Conservation (phyloP, 2,113 vertebrate genomes). For the Aegithalos caudatus region DNA sequence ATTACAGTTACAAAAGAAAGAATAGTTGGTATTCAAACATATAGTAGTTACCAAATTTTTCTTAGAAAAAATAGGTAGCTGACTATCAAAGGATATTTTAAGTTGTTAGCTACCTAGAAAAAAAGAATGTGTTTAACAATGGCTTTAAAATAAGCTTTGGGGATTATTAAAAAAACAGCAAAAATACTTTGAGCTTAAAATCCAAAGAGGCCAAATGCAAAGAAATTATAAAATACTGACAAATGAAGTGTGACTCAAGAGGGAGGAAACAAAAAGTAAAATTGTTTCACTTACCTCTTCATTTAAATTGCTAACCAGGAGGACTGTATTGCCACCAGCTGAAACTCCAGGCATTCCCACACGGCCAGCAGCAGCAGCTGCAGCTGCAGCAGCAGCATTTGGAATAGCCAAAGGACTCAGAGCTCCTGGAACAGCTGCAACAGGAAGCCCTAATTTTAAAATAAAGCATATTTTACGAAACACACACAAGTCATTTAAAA, state of each 20-base stretch:
- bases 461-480: conserved; percentile 85
- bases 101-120: conserved; percentile 54
- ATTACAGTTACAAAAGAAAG: conserved; percentile 66
- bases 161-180: conserved; percentile 45
- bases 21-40: conserved; percentile 59
- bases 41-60: conserved; percentile 69
- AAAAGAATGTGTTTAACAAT: conserved; percentile 60
- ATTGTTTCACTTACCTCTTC: conserved; percentile 91
- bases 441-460: conserved; percentile 84
- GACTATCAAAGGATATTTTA: conserved; percentile 44
- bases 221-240: conserved; percentile 68
- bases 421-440: conserved; percentile 89
- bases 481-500: conserved; percentile 74
- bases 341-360: conserved; percentile 91
- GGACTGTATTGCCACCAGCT: conserved; percentile 85
- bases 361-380: conserved; percentile 92
- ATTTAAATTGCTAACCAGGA: conserved; percentile 97
- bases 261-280: background rate
- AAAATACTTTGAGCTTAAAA: conserved; percentile 65
- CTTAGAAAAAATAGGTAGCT: conserved; percentile 71
- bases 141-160: conserved; percentile 50
- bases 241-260: conserved; percentile 59
- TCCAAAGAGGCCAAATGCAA: conserved; percentile 62
- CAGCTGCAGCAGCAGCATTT: conserved; percentile 87
- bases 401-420: conserved; percentile 90